These are phyloP conservation scores for Hemibagrus wyckioides DNA, from an alignment of 2,113 vertebrate genomes.

Conservation along the genomic window DNA sequence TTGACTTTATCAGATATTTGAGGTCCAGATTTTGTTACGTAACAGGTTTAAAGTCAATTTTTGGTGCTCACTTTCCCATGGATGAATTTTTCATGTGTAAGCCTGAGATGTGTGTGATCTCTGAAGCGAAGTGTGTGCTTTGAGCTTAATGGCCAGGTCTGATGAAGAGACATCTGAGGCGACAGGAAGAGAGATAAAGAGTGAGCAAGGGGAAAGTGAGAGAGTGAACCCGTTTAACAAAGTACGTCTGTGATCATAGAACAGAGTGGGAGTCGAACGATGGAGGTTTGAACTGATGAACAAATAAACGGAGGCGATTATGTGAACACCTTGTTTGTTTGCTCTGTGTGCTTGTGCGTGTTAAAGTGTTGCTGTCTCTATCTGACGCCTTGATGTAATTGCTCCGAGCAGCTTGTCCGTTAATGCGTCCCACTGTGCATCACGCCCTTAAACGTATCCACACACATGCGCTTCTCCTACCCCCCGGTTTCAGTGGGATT, in stretches of 20 bases:
- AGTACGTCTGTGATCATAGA: conserved; percentile 33
- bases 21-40: neutral
- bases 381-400: conserved; percentile 50
- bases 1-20: neutral
- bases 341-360: conserved; percentile 28
- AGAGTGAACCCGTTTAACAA: conserved; percentile 37
- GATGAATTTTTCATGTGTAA: neutral
- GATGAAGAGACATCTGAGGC: conserved; percentile 22
- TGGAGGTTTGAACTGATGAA: conserved; percentile 31
- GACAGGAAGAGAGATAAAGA: conserved; percentile 9
- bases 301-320: conserved; percentile 42
- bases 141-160: conserved; percentile 32
- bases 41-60: neutral
- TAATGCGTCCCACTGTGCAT: conserved; percentile 48
- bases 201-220: neutral
- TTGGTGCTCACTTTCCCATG: neutral
- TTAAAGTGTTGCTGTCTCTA: conserved; percentile 30
- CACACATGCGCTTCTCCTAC: conserved; percentile 20
- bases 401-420: conserved; percentile 49
- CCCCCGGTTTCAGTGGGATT: conserved; percentile 35
- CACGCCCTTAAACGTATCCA: conserved; percentile 34
- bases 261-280: conserved; percentile 23
- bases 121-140: conserved; percentile 14
- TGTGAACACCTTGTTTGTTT: conserved; percentile 50
- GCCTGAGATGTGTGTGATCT: conserved; percentile 2